Base-by-base conservation (phyloP, 2,797 vertebrate species). In the Ispidina lecontei region DNA sequence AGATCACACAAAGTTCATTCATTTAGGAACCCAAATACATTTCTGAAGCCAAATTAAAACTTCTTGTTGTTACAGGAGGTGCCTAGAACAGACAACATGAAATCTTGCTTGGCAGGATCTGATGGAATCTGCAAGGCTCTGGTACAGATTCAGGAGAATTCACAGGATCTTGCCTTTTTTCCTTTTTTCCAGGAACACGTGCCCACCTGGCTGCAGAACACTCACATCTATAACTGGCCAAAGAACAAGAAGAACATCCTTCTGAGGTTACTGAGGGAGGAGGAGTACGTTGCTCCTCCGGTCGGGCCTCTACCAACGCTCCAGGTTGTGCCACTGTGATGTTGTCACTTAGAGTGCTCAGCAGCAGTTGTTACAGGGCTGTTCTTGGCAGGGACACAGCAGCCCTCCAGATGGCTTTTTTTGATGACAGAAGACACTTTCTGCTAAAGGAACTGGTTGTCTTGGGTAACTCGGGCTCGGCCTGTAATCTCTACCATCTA, bases 171-270 rank as follows among this genome's bases (percentile, higher is more conserved):
- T 19, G 4, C 22, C 56, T n/a, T 54, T 41, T 60, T 51, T 85
- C 59, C 37, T 63, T 41, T 65, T 47, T 89, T 91, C 15, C 84
- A 99, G 99, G 98, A 96, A 43, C 98, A 99, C 0, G 98, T 99
- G 75, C 99, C 99, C 67, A 98, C 89, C 94, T 99, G 99, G 99
- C 98, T 99, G 37, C 98, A 97, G 97, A 99, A 98, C 97, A 99
- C 99, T 84, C 98, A 98, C 60, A 95, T 99, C 91, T 99, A 98
- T 92, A 98, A 95, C 64, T 99, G 99, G 99, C 99, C 99, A 8
- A 95, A 93, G 69, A 98, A 99, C 90, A 97, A 95, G 69, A 97
- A 98, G 93, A 98, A 99, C 93, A 98, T 99, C 91, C 97, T 99
- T 63, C 88, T 99, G 90, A 98, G 99, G 49, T 97, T 99, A 65